A percentile compares a stretch with the other conserved stretches of the same genome.
These are phyloP conservation scores for Smittia aterrima DNA, from an alignment of 2,888 invertebrate species.

Conservation along the genomic window DNA sequence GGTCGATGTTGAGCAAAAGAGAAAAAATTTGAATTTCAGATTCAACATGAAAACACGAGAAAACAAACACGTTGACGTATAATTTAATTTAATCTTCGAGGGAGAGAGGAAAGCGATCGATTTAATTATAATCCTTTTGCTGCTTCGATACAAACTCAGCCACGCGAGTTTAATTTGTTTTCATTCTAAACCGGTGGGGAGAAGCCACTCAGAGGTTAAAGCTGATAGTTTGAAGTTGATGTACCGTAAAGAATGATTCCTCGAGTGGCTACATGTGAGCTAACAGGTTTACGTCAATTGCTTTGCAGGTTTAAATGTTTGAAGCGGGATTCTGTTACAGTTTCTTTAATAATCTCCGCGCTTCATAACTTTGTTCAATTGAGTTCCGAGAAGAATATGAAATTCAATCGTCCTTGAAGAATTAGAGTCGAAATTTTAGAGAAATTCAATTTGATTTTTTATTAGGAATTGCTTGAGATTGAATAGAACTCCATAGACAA, in stretches of 20 bases:
- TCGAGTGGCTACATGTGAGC: not conserved
- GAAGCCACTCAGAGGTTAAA: constrained; percentile 1
- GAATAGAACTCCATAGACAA: not conserved
- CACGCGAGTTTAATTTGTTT: constrained; percentile 21
- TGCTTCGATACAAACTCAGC: not conserved
- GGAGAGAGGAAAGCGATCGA: not conserved
- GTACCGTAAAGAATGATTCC: not conserved
- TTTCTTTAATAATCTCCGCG: constrained; percentile 2
- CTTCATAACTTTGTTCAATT: not conserved
- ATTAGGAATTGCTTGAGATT: not conserved
- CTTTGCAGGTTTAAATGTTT: too few species aligned
- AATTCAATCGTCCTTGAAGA: constrained; percentile 21
- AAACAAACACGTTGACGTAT: constrained; percentile 34
- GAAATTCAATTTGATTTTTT: not conserved
- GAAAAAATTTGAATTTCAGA: constrained; percentile 19
- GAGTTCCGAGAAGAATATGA: constrained; percentile 7
- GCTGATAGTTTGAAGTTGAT: constrained; percentile 15
- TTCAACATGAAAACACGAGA: constrained; percentile 15
- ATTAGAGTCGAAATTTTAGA: not conserved
- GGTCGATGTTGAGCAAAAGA: not conserved
- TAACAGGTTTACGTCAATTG: constrained; percentile 14
- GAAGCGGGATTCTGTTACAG: not conserved
- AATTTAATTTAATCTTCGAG: constrained; percentile 19
- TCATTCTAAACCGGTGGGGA: not conserved
- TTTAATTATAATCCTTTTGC: constrained; percentile 11